Percentiles rank a stretch among this genome's conserved stretches.
phyloP scores from a whole-genome alignment of 2,797 vertebrate species.

The Salarias fasciatus region DNA sequence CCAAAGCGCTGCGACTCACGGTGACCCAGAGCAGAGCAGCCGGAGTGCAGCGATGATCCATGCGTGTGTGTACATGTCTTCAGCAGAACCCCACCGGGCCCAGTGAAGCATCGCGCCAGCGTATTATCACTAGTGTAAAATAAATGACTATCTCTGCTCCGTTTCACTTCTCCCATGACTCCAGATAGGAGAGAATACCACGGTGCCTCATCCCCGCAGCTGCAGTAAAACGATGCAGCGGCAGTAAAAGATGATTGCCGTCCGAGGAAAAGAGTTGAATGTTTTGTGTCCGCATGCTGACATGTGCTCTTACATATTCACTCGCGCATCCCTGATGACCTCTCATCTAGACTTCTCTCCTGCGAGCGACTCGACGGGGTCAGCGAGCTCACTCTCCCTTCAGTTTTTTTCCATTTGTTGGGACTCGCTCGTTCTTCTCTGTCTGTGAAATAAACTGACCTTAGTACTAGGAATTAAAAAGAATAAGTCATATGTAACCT shows the following conservation, averaged over 20 bases:
- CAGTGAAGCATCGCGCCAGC: constrained; percentile 31
- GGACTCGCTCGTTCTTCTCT: not conserved
- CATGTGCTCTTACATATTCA: constrained; percentile 21
- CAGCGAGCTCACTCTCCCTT: not conserved
- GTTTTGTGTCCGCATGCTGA: constrained; percentile 12
- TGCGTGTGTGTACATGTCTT: constrained; percentile 25
- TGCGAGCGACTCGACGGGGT: constrained; percentile 8
- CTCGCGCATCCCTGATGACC: constrained; percentile 60
- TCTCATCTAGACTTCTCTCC: constrained; percentile 19
- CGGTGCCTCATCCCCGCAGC: constrained; percentile 15
- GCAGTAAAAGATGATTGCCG: constrained; percentile 34
- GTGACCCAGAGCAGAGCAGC: constrained; percentile 41
- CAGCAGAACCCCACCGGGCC: constrained; percentile 32
- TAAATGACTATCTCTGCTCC: constrained; percentile 46
- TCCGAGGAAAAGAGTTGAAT: constrained; percentile 23
- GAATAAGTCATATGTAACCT: no score
- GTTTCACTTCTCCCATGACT: constrained; percentile 50
- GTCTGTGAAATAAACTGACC: not conserved
- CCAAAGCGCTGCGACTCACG: not conserved
- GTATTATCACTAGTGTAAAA: constrained; percentile 46
- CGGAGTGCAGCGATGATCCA: constrained; percentile 27
- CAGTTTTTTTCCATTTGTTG: not conserved
- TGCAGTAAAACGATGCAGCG: constrained; percentile 41
- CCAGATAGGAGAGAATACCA: constrained; percentile 21
- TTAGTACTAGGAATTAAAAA: no score